Evolutionary conservation across 2,113 vertebrate genomes (phyloP).

Genomic region (Athene noctua): DNA sequence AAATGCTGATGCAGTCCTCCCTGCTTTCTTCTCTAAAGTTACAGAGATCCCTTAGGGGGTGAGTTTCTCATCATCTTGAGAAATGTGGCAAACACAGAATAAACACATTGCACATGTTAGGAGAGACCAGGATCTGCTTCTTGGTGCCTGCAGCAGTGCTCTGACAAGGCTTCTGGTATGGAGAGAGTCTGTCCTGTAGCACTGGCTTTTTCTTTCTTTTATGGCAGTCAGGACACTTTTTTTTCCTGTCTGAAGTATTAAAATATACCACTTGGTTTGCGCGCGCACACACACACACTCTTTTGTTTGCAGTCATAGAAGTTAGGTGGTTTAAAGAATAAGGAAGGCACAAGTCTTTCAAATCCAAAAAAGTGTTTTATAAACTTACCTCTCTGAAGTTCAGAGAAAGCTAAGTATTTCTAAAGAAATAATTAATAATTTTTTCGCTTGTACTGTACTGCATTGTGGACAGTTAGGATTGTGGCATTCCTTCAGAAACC

Average conservation of each 20-base stretch:
- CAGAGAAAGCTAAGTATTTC: background rate
- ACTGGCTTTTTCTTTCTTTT: background rate
- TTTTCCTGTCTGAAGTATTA: background rate
- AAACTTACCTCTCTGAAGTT: background rate
- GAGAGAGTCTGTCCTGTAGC: background rate
- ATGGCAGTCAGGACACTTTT: background rate
- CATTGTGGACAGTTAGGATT: background rate
- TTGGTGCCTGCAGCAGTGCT: background rate
- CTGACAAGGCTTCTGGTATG: background rate
- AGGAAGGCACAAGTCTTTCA: background rate
- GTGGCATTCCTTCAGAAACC: background rate
- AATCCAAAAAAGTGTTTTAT: background rate
- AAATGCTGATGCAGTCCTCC: background rate
- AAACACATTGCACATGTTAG: rapidly evolving
- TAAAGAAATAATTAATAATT: background rate
- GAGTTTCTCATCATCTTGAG: background rate
- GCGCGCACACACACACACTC: rapidly evolving
- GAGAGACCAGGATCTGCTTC: background rate
- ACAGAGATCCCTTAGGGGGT: background rate
- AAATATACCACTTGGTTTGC: background rate
- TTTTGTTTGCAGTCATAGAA: background rate
- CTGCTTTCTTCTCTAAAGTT: background rate
- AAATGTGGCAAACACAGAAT: background rate
- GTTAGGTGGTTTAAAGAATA: background rate
- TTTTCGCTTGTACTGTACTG: background rate